Evolutionary conservation across 2,888 invertebrate species (phyloP), one percentile per base, ranked within the genome.

Genomic region (Xylocampa areola): DNA sequence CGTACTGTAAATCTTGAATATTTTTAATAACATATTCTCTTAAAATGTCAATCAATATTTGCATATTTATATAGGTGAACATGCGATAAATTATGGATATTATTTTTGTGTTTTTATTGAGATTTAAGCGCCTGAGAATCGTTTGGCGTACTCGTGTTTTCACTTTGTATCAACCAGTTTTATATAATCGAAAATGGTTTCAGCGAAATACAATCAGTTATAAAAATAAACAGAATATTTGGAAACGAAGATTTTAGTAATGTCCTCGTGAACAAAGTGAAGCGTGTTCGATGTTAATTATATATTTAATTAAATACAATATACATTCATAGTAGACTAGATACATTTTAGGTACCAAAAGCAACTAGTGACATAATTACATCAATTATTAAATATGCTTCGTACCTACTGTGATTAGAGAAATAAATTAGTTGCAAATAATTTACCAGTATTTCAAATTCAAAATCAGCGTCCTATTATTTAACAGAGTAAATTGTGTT

Each of bases 1-100:
- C 43, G 43, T 60, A 6, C 44, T 27, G 25, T 25, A n/a, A 44
- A 52, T 36, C 5, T 1, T 10, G 0, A 40, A 29, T 40, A 40
- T 48, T 32, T 32, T 41, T 51, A 37, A 47, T 32, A 23, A 29
- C 11, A 6, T 39, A 23, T 25, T 59, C 25, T n/a, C n/a, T n/a
- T n/a, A n/a, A n/a, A n/a, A n/a, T n/a, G n/a, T n/a, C n/a, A n/a
- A n/a, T n/a, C n/a, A n/a, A n/a, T n/a, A n/a, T n/a, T n/a, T n/a
- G n/a, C n/a, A n/a, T n/a, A n/a, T n/a, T n/a, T n/a, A n/a, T n/a
- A n/a, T n/a, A n/a, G n/a, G n/a, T n/a, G 11, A 32, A 40, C 47
- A 32, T 30, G 13, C 1, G 8, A n/a, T 6, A 7, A 16, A n/a
- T 39, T 10, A n/a, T n/a, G n/a, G n/a, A n/a, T n/a, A n/a, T n/a